Conservation (phyloP, 2,888 invertebrate species). For the Chironomus tentans region DNA sequence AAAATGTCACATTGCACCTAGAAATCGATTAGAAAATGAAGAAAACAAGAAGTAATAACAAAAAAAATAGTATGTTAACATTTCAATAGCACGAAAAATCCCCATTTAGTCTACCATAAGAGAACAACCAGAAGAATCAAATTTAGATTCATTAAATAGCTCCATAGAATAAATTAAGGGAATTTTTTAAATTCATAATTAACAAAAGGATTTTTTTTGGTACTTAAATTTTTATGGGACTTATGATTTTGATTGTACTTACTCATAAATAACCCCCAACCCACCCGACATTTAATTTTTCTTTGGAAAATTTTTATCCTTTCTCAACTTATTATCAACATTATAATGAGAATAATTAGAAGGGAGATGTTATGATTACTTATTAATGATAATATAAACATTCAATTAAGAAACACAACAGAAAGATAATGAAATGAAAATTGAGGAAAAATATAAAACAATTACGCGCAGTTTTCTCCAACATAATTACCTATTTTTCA, state of each 20-base stretch:
- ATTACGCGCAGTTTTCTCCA: not conserved
- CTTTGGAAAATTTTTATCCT: not conserved
- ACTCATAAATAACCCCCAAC: no score
- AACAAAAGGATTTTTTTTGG: no score
- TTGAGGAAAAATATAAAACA: no score
- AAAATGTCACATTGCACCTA: no score
- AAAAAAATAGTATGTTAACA: not conserved
- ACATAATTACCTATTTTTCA: not conserved
- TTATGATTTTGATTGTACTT: no score
- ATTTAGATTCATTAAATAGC: not conserved
- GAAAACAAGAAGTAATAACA: not conserved
- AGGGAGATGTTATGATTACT: not conserved
- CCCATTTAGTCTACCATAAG: not conserved
- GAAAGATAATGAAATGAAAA: not conserved
- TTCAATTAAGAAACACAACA: not conserved
- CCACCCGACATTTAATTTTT: no score
- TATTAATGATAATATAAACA: not conserved
- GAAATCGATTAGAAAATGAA: not conserved
- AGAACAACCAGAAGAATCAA: not conserved
- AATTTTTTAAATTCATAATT: no score
- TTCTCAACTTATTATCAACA: conserved; percentile 9
- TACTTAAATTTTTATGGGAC: no score
- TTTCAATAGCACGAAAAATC: not conserved
- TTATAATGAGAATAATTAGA: conserved; percentile 5
- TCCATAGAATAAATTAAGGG: not conserved